phyloP scores from a whole-genome alignment of 1,140 invertebrate species.

The Drosophila truncata region DNA sequence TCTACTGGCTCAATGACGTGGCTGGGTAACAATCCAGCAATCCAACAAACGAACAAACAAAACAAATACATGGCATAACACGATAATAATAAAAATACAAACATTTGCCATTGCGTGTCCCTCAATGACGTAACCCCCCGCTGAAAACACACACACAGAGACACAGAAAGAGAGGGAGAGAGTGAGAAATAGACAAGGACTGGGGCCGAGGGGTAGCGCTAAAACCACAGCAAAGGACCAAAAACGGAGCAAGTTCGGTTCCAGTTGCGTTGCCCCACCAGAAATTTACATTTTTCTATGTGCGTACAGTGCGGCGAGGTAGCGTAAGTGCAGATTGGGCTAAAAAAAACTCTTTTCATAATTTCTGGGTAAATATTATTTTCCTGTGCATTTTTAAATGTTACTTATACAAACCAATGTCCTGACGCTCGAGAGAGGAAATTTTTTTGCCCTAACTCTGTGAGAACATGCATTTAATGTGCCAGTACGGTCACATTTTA shows the following conservation, averaged over 20 bases:
- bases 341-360: background rate
- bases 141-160: conserved; percentile 24
- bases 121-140: conserved; percentile 69
- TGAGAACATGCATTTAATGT: too few species aligned
- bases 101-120: conserved; percentile 76
- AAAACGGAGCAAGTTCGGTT: conserved; percentile 18
- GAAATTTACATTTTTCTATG: conserved; percentile 35
- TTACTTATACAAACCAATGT: too few species aligned
- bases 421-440: too few species aligned
- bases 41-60: conserved; percentile 53
- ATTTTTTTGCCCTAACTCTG: background rate
- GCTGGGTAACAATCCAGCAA: conserved; percentile 45
- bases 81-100: conserved; percentile 67
- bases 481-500: background rate
- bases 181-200: background rate
- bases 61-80: conserved; percentile 47
- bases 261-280: conserved; percentile 20
- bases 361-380: background rate
- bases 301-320: conserved; percentile 21
- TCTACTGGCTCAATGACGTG: conserved; percentile 23
- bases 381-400: too few species aligned
- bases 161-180: background rate
- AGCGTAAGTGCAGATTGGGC: background rate
- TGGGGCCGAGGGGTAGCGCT: background rate
- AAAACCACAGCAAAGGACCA: conserved; percentile 29